Percentiles rank a stretch among this genome's conserved stretches.
These are phyloP conservation scores for Osmerus eperlanus DNA, from an alignment of 2,113 vertebrate genomes.

Conservation along the genomic window DNA sequence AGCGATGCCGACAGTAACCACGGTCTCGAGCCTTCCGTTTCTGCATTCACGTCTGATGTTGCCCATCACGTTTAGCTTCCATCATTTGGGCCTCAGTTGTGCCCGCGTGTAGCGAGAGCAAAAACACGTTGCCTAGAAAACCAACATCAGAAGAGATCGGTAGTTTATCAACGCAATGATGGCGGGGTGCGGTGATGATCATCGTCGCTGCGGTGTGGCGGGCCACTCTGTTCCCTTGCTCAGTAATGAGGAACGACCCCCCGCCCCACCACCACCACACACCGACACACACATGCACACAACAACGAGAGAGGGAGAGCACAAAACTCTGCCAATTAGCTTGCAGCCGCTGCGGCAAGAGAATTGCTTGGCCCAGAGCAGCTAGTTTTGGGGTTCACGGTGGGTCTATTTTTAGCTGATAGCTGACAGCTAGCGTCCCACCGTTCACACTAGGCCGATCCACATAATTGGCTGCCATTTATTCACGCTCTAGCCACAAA, in stretches of 20 bases:
- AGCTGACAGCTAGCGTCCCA: slow-evolving; percentile 48
- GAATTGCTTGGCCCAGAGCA: background rate
- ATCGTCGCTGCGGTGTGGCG: too few species aligned
- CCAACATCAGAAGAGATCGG: background rate
- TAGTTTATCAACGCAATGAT: background rate
- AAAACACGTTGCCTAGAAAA: background rate
- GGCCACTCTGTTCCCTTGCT: background rate
- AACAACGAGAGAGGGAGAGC: background rate
- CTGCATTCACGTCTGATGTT: background rate
- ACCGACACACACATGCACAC: background rate
- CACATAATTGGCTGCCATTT: slow-evolving; percentile 60
- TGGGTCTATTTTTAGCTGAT: slow-evolving; percentile 53
- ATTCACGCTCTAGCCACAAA: slow-evolving; percentile 25
- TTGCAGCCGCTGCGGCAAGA: background rate
- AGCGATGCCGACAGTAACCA: too few species aligned
- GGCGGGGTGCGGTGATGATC: background rate
- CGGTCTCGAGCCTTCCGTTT: background rate
- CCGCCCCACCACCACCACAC: background rate
- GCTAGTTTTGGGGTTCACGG: slow-evolving; percentile 16
- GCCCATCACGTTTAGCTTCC: background rate
- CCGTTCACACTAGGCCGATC: slow-evolving; percentile 60
- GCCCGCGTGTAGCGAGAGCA: background rate
- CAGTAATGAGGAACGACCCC: background rate
- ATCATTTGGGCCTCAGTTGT: background rate
- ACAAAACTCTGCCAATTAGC: background rate